phyloP scores from a whole-genome alignment of 2,888 invertebrate genomes.

The Halictus quadricinctus region DNA sequence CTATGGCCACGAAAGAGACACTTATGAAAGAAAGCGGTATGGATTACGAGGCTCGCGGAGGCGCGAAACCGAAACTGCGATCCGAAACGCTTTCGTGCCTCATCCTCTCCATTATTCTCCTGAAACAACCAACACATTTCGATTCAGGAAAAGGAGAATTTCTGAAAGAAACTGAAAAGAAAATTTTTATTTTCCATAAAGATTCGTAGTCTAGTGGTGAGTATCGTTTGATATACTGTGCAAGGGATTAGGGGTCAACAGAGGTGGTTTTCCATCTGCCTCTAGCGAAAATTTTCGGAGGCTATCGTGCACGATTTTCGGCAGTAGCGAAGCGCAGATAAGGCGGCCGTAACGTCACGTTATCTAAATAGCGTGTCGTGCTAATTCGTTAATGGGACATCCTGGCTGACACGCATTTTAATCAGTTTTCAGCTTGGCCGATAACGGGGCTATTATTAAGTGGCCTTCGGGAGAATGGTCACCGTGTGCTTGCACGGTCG shows the following conservation, averaged over 20 bases:
- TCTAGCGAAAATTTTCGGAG: neutral
- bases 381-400: conserved; percentile 73
- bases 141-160: too few relatives aligned
- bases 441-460: conserved; percentile 66
- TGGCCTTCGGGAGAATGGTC: conserved; percentile 59
- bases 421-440: conserved; percentile 61
- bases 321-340: conserved; percentile 51
- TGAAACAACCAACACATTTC: neutral
- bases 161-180: too few relatives aligned
- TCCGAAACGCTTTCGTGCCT: neutral
- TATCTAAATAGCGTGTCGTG: conserved; percentile 65
- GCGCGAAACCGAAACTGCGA: conserved; percentile 46
- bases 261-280: neutral
- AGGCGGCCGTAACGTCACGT: conserved; percentile 20
- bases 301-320: conserved; percentile 24
- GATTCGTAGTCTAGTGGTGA: neutral
- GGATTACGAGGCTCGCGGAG: conserved; percentile 54
- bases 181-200: neutral
- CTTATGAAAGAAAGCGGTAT: conserved; percentile 44
- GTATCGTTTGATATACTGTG: neutral
- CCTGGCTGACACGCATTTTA: conserved; percentile 70
- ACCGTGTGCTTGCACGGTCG: conserved; percentile 39
- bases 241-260: neutral
- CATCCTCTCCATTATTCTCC: neutral
- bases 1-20: conserved; percentile 47